These are phyloP conservation scores for Proteles cristata DNA, from an alignment of 2,113 vertebrate genomes.

Conservation along the genomic window DNA sequence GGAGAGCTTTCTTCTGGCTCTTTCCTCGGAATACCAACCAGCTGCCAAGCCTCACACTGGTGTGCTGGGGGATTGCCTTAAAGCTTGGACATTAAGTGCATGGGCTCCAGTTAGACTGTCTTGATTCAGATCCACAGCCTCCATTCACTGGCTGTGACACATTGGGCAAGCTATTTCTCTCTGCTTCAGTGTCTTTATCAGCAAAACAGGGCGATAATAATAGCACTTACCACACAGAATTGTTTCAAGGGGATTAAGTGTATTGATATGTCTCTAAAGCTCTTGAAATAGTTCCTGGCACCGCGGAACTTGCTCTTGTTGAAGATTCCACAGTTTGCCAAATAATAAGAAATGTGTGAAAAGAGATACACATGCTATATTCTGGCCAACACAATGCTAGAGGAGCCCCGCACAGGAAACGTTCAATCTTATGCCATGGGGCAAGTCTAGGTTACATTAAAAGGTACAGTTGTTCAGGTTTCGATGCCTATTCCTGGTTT, in stretches of 20 bases:
- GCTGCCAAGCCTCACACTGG: background rate
- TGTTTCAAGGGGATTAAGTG: background rate
- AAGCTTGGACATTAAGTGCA: background rate
- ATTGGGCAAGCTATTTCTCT: background rate
- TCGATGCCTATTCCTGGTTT: background rate
- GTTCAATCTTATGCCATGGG: background rate
- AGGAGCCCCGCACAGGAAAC: background rate
- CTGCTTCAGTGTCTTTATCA: background rate
- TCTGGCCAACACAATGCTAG: background rate
- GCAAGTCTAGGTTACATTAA: background rate
- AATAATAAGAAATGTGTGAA: conserved; percentile 3
- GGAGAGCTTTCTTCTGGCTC: background rate
- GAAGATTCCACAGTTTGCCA: background rate
- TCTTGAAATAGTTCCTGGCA: background rate
- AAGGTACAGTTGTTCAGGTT: background rate
- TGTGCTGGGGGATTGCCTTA: background rate
- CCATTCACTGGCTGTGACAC: background rate
- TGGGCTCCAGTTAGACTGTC: background rate
- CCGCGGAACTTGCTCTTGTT: background rate
- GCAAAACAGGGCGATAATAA: background rate
- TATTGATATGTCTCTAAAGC: background rate
- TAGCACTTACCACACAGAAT: background rate
- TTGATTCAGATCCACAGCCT: background rate
- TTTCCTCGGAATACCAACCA: background rate
- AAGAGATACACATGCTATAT: background rate